Conservation (phyloP, 2,888 invertebrate genomes). For the Papilio demoleus region DNA sequence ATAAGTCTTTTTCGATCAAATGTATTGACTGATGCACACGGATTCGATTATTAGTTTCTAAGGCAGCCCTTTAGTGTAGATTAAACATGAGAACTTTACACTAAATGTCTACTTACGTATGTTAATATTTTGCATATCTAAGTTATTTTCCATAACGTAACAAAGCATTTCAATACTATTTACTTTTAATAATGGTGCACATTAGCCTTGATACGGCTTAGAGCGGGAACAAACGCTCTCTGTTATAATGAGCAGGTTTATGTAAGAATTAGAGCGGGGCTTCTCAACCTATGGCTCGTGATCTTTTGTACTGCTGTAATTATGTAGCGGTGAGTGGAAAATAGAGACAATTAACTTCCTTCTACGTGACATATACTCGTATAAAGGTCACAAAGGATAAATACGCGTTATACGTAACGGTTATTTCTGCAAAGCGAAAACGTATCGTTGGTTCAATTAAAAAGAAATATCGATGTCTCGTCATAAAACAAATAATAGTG, state of each 20-base stretch:
- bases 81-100: not conserved
- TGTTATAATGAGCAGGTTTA: conserved; percentile 22
- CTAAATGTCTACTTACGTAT: not conserved
- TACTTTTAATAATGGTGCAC: not conserved
- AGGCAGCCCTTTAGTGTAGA: no score
- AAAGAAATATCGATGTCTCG: not conserved
- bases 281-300: conserved; percentile 25
- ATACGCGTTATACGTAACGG: not conserved
- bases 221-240: conserved; percentile 5
- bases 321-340: conserved; percentile 13
- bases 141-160: not conserved
- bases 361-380: not conserved
- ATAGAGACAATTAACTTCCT: conserved; percentile 21
- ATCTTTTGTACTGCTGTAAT: conserved; percentile 20
- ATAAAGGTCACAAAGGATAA: conserved; percentile 6
- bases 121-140: not conserved
- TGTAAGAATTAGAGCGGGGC: conserved; percentile 31
- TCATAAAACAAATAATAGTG: no score
- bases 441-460: no score
- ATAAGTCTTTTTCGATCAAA: no score
- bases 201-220: conserved; percentile 17
- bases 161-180: conserved; percentile 14
- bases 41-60: no score
- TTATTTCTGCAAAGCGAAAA: not conserved
- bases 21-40: no score